These are phyloP conservation scores for Casuarius casuarius DNA, from an alignment of 2,113 vertebrate species.

Conservation along the genomic window DNA sequence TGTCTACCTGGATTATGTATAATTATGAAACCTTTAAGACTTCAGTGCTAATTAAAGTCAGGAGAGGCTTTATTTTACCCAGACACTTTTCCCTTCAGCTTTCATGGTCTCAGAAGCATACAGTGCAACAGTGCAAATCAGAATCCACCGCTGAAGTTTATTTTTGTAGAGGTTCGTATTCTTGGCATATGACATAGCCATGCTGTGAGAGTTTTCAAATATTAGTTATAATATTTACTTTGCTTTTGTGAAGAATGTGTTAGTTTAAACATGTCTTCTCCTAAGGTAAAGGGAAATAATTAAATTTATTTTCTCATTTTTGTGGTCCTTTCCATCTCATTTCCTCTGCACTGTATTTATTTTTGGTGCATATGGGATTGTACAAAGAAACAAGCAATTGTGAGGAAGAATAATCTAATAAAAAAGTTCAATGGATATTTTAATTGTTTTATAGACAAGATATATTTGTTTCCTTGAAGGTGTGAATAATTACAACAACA, in stretches of 20 bases:
- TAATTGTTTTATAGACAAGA: background rate
- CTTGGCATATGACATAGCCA: constrained; percentile 12
- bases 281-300: constrained; percentile 35
- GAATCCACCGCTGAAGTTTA: constrained; percentile 15
- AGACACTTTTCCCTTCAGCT: background rate
- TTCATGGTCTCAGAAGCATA: background rate
- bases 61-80: background rate
- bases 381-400: constrained; percentile 1
- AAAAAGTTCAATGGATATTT: constrained; percentile 8
- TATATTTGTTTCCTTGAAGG: background rate
- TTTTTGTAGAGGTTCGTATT: constrained; percentile 54
- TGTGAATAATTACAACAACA: background rate
- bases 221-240: constrained; percentile 53
- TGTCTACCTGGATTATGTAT: background rate
- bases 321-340: constrained; percentile 18
- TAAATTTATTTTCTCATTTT: constrained; percentile 6
- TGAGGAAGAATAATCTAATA: background rate
- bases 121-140: background rate
- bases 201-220: constrained; percentile 15
- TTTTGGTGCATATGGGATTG: background rate
- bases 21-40: background rate
- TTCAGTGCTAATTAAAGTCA: background rate
- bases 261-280: constrained; percentile 39
- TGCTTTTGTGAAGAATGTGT: constrained; percentile 42
- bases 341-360: constrained; percentile 9